phyloP scores from a whole-genome alignment of 2,797 vertebrate species.

The Anguilla megastoma region DNA sequence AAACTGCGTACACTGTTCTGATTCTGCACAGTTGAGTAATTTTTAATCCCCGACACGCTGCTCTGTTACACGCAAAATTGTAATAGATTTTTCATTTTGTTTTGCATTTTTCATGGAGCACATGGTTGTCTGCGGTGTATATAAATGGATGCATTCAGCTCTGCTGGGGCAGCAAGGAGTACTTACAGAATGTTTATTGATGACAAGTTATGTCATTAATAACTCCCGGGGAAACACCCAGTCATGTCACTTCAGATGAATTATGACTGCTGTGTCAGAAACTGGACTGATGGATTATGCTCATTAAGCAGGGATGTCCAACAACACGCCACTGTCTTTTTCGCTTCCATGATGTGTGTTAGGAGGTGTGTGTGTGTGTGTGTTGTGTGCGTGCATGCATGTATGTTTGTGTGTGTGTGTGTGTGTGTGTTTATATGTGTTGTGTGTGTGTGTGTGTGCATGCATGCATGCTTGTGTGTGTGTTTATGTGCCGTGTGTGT shows the following conservation, averaged over 20 bases:
- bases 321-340: neutral
- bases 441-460: neutral
- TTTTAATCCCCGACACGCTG: conserved; percentile 7
- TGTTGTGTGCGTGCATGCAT: neutral
- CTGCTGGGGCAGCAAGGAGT: neutral
- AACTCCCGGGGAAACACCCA: conserved; percentile 17
- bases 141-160: neutral
- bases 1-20: neutral
- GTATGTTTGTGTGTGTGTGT: neutral
- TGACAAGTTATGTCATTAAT: conserved; percentile 41
- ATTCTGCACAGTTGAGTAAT: neutral
- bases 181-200: neutral
- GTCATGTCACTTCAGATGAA: conserved; percentile 17
- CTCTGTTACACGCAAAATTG: conserved; percentile 7
- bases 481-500: neutral
- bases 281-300: conserved; percentile 19
- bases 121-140: neutral
- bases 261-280: conserved; percentile 5
- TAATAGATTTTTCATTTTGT: neutral
- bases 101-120: neutral
- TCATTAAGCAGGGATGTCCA: conserved; percentile 9
- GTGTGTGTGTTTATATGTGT: neutral
- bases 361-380: neutral
- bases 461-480: neutral
- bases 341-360: neutral